These are phyloP conservation scores for Rhodeus uyekii DNA, from an alignment of 2,797 vertebrate species.

Conservation along the genomic window DNA sequence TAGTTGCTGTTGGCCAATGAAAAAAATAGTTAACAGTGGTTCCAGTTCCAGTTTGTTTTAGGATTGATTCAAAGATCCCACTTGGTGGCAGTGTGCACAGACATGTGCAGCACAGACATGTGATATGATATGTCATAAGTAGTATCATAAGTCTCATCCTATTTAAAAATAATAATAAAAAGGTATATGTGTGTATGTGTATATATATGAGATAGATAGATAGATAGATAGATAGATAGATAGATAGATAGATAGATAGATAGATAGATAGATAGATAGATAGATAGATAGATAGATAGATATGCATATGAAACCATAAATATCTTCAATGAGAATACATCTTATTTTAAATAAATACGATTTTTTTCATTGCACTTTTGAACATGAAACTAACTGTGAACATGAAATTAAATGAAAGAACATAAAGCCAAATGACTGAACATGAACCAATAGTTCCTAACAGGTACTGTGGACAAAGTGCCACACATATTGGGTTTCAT, in stretches of 20 bases:
- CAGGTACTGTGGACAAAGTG: neutral
- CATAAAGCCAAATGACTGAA: neutral
- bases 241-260: no score
- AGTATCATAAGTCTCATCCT: neutral
- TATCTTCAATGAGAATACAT: neutral
- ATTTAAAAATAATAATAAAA: neutral
- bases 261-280: no score
- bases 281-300: no score
- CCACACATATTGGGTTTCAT: slow-evolving; percentile 41
- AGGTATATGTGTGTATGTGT: neutral
- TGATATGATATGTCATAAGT: neutral
- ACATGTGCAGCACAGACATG: neutral
- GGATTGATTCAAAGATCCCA: slow-evolving; percentile 1
- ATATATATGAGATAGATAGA: neutral
- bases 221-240: no score
- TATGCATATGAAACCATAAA: neutral
- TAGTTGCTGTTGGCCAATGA: neutral
- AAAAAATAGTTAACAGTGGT: neutral
- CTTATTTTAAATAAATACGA: no score
- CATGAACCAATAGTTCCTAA: neutral
- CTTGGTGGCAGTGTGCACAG: slow-evolving; percentile 49
- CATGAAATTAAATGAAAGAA: neutral
- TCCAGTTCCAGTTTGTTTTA: neutral
- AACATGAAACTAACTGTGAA: neutral
- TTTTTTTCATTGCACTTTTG: neutral